Evolutionary conservation across 2,113 vertebrate species (phyloP), one percentile per base, ranked within the genome.

Genomic region (Grantiella picta): DNA sequence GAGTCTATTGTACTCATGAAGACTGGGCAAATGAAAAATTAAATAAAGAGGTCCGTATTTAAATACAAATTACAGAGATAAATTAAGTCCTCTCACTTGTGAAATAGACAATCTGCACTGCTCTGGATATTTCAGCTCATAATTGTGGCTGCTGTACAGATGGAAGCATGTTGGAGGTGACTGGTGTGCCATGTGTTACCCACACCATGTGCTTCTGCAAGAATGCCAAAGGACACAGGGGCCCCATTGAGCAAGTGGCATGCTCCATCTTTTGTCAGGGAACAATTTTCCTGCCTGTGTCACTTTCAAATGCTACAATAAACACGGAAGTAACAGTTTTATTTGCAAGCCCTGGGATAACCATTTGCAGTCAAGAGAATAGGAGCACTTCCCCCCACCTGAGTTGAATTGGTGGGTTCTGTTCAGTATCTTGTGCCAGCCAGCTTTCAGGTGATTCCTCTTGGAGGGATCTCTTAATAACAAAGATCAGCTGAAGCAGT

Each of bases 151-250:
- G 4, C 40, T n/a, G 5, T 69, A 4, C 1, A 11, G 45, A 9
- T 54, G 17, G 53, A 57, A 68, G 8, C 7, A 5, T 17, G 6
- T 42, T 0, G 1, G 68, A 42, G 50, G 38, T 59, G 44, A 7
- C 72, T 36, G 54, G 28, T 49, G 36, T 60, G 35, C 24, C 0
- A 0, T 35, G 17, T 59, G 47, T 66, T 31, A 42, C 40, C 35
- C 7, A 7, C 4, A 20, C 9, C n/a, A 15, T 0, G 0, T 40
- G 38, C 53, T 86, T 40, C 65, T 68, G 33, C 15, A 35, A 29
- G 66, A 57, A 15, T 28, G 25, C 57, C 1, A 1, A 15, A 63
- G 38, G 15, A 65, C 12, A 21, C 24, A 29, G 19, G 45, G 23
- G 22, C 42, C 36, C 11, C 11, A 42, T 23, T 18, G 27, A 77